Percentiles rank a stretch among this genome's conserved stretches.
Evolutionary conservation across 2,888 invertebrate genomes (phyloP).

Genomic region (Zele albiditarsus): DNA sequence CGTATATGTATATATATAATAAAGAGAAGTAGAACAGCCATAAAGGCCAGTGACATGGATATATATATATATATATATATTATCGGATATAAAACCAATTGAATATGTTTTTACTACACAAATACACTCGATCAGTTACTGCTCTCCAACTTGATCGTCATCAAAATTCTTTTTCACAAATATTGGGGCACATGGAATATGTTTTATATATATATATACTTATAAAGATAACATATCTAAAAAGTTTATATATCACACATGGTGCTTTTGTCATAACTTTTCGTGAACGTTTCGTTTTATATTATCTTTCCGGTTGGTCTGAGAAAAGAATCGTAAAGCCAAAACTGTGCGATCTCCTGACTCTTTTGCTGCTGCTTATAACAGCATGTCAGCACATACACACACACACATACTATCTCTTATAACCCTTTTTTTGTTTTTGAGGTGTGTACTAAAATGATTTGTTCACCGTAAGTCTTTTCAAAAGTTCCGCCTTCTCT

Average conservation of each 20-base stretch:
- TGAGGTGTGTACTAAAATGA: constrained; percentile 45
- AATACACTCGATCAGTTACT: background rate
- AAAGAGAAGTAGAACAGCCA: background rate
- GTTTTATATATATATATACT: background rate
- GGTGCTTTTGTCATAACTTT: background rate
- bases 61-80: background rate
- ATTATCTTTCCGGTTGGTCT: constrained; percentile 54
- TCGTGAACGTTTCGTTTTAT: constrained; percentile 21
- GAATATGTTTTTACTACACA: background rate
- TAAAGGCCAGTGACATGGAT: background rate
- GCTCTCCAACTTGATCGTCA: background rate
- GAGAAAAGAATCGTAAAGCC: constrained; percentile 57
- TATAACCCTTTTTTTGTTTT: background rate
- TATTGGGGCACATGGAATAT: background rate
- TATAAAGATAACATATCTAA: background rate
- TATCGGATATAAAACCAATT: background rate
- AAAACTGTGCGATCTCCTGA: constrained; percentile 45
- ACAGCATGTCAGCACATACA: constrained; percentile 1
- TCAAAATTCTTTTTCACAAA: constrained; percentile 2
- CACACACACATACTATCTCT: background rate
- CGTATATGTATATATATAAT: background rate
- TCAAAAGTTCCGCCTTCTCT: constrained; percentile 51
- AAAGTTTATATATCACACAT: background rate
- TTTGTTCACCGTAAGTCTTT: constrained; percentile 54
- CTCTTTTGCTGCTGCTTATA: background rate